Evolutionary conservation across 1,140 invertebrate genomes (phyloP).

Genomic region (Leptopilina boulardi): DNA sequence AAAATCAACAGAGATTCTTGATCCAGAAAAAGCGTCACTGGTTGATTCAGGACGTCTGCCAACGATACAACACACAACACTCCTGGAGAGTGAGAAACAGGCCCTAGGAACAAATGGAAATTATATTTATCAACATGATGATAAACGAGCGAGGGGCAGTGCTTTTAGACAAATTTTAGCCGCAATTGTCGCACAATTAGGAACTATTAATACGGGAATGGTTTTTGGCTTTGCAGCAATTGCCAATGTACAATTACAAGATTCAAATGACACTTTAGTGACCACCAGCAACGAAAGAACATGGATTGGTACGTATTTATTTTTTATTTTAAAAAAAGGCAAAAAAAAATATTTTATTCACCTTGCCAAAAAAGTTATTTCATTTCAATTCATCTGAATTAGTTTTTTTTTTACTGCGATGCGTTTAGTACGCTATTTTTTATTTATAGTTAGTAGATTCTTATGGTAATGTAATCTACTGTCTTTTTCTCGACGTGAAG

Average conservation of each 20-base stretch:
- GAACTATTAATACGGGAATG: slow-evolving; percentile 84
- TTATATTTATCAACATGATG: slow-evolving; percentile 56
- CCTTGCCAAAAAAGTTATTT: background rate
- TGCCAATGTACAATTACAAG: slow-evolving; percentile 81
- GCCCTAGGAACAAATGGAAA: slow-evolving; percentile 53
- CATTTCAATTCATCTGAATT: too few species aligned
- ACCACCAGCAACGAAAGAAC: slow-evolving; percentile 80
- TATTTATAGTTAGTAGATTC: too few species aligned
- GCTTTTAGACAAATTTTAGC: slow-evolving; percentile 79
- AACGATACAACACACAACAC: slow-evolving; percentile 57
- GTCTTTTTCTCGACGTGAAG: too few species aligned
- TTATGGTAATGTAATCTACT: too few species aligned
- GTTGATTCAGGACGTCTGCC: slow-evolving; percentile 56
- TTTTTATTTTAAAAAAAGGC: background rate
- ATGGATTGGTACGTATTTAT: slow-evolving; percentile 82
- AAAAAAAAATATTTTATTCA: too few species aligned
- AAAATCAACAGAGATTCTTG: slow-evolving; percentile 51
- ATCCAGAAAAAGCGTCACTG: slow-evolving; percentile 59
- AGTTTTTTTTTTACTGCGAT: too few species aligned
- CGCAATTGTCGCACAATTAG: slow-evolving; percentile 80
- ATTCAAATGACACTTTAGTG: slow-evolving; percentile 75
- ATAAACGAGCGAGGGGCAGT: slow-evolving; percentile 75
- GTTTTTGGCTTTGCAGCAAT: slow-evolving; percentile 86
- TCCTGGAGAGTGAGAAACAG: slow-evolving; percentile 59
- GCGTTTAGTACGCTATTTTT: too few species aligned